Evolutionary conservation across 1,140 invertebrate genomes (phyloP), one percentile per base, ranked within the genome.

Genomic region (Andrena cerasifolii): DNA sequence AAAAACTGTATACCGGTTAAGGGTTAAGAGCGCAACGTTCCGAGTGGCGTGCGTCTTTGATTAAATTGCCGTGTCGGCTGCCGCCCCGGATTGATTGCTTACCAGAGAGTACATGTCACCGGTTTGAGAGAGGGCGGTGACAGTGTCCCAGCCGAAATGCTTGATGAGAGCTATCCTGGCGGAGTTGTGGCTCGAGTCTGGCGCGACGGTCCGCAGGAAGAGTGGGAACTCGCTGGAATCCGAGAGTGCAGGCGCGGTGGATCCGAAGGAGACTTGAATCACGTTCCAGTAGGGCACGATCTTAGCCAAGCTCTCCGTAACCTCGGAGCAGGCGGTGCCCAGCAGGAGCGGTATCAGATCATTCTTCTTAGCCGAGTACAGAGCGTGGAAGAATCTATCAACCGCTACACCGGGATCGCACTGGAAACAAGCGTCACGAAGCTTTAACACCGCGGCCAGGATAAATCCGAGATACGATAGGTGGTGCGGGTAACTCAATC

Each of bases 221-320:
- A 97, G 94, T 16, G 96, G 96, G 89, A 97, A 98, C 90, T 97
- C 96, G 18, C 95, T 95, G 16, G 96, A 94, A 90, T 98, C 97
- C 67, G 97, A 97, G 65, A 98, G 93, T 0, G 96, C 96, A 33
- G 97, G 97, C 1, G 97, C 97, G 43, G 95, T 97, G 0, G 97
- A 96, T 0, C 96, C 97, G 86, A 96, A 97, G 0, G 97, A 98
- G 45, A 98, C 95, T 94, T 98, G 96, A 12, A 98, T 94, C 80
- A 98, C 96, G 89, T 98, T 98, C 97, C 97, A 98, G 88, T 98
- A 97, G 14, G 97, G 96, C 14, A 97, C 96, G 71, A 98, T 96
- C 92, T 98, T 97, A 7, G 97, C 97, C 49, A 98, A 93, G 80
- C 95, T 96, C 91, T 98, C 97, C 0, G 97, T 98, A 28, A 98